Evolutionary conservation across 2,888 invertebrate species (phyloP).

Genomic region (Volucella inflata): DNA sequence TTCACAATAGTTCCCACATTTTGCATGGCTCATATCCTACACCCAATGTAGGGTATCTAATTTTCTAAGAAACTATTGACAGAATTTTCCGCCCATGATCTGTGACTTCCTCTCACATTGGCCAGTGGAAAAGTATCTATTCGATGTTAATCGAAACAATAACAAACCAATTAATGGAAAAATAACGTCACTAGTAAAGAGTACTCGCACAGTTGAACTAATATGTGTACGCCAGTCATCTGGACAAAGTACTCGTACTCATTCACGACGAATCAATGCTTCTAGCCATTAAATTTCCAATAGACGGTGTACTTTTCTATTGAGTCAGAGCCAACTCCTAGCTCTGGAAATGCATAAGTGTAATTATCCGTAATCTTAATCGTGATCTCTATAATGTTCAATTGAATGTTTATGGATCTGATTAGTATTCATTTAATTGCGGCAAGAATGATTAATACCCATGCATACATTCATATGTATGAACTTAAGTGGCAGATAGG

Average conservation of each 20-base stretch:
- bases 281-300: background rate
- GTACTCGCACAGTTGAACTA: too few relatives aligned
- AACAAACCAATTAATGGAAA: constrained; percentile 21
- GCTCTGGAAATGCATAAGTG: background rate
- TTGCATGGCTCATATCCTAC: background rate
- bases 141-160: too few relatives aligned
- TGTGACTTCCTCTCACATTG: background rate
- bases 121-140: constrained; percentile 6
- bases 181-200: background rate
- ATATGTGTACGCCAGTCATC: constrained; percentile 37
- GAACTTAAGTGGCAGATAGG: too few relatives aligned
- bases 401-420: constrained; percentile 9
- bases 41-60: background rate
- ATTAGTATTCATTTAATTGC: background rate
- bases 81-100: constrained; percentile 4
- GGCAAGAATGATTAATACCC: background rate
- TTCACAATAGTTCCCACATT: background rate
- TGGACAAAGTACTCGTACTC: constrained; percentile 11
- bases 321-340: constrained; percentile 11
- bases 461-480: too few relatives aligned
- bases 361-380: background rate
- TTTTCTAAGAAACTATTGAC: background rate
- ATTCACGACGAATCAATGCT: background rate
- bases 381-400: background rate
- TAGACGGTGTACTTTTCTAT: background rate